These are phyloP conservation scores for Sorex araneus DNA, from an alignment of 2,113 vertebrate genomes.

Conservation along the genomic window DNA sequence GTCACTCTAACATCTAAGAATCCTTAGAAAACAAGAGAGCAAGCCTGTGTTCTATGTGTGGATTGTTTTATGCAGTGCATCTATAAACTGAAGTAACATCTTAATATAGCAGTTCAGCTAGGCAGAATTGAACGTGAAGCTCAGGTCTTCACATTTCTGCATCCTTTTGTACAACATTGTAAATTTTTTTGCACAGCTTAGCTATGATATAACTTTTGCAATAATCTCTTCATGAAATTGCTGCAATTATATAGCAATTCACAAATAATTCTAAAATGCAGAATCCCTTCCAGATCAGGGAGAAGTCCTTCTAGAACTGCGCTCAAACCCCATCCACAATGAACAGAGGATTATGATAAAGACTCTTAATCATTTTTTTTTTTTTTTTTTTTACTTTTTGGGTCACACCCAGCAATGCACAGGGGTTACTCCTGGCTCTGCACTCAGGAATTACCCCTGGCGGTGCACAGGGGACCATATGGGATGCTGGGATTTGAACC, in stretches of 20 bases:
- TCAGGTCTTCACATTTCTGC: neutral
- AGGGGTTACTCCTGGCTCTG: too few species aligned
- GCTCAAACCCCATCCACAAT: neutral
- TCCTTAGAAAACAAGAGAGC: neutral
- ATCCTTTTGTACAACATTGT: neutral
- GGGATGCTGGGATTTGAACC: too few species aligned
- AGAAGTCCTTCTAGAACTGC: neutral
- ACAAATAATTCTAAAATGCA: neutral
- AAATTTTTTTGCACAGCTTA: neutral
- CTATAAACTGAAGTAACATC: neutral
- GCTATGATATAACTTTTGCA: neutral
- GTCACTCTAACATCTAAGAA: conserved; percentile 47
- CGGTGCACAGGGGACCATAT: too few species aligned
- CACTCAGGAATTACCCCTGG: too few species aligned
- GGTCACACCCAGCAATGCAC: too few species aligned
- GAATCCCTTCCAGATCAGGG: neutral
- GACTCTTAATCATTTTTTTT: neutral
- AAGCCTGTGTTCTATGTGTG: neutral
- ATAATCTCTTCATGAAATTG: neutral
- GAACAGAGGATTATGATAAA: neutral
- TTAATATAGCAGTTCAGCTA: neutral
- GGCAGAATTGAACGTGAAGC: neutral
- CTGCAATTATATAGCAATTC: neutral
- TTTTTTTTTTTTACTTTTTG: too few species aligned
- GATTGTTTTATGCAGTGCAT: too few species aligned